Evolutionary conservation across 2,113 vertebrate species (phyloP).

Genomic region (Rhinichthys klamathensis): DNA sequence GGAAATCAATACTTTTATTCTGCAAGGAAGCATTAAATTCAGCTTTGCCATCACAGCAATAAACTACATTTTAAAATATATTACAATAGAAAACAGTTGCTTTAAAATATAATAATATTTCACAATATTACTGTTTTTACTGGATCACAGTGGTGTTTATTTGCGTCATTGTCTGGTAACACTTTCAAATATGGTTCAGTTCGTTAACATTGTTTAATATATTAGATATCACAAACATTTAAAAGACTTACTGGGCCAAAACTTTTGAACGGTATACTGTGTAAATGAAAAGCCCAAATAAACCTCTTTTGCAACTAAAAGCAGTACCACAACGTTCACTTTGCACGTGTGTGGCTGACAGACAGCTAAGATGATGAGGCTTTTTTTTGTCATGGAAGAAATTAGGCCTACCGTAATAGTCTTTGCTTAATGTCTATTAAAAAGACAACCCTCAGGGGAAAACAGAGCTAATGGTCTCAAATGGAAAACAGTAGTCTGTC

Average conservation of each 20-base stretch:
- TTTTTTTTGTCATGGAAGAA: background rate
- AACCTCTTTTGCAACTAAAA: no score
- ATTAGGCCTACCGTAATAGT: constrained; percentile 12
- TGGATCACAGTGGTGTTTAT: background rate
- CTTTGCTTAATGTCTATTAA: constrained; percentile 25
- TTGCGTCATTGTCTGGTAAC: no score
- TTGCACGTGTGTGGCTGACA: background rate
- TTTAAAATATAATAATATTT: no score
- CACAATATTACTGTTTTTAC: background rate
- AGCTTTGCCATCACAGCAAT: no score
- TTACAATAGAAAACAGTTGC: background rate
- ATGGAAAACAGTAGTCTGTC: constrained; percentile 1
- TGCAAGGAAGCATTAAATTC: background rate
- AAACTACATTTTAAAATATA: background rate
- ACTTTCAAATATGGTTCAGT: no score
- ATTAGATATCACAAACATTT: background rate
- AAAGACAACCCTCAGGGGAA: background rate
- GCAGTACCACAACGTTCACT: background rate
- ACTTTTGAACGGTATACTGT: background rate
- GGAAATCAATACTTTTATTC: background rate
- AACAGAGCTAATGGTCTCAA: background rate
- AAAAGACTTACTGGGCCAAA: background rate
- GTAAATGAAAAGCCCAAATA: background rate
- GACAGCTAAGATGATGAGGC: background rate
- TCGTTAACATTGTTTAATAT: no score